These are phyloP conservation scores for Epinephelus coioides DNA, from an alignment of 2,797 vertebrate species.

Conservation along the genomic window DNA sequence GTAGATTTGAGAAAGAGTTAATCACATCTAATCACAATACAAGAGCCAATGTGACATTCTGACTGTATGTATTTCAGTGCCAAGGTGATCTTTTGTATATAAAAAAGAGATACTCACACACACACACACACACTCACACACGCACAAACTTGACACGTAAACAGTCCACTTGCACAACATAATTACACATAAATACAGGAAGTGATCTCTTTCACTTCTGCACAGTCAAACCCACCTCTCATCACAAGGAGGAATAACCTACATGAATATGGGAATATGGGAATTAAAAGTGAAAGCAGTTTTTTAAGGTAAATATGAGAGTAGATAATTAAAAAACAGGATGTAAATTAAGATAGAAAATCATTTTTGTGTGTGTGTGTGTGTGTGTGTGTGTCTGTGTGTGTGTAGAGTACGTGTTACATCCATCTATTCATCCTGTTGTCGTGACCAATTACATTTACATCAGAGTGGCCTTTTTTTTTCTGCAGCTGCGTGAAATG, in stretches of 20 bases:
- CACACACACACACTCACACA: too few relatives aligned
- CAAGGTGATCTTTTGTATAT: too few relatives aligned
- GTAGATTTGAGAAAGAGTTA: not conserved
- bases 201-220: slow-evolving; percentile 1
- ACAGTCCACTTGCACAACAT: not conserved
- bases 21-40: slow-evolving; percentile 5
- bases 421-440: slow-evolving; percentile 4
- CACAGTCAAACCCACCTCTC: not conserved
- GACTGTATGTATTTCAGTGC: not conserved
- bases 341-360: not conserved
- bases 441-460: slow-evolving; percentile 46
- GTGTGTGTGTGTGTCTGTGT: too few relatives aligned
- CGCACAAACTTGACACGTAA: too few relatives aligned
- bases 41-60: not conserved
- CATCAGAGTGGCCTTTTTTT: slow-evolving; percentile 12
- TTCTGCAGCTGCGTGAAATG: slow-evolving; percentile 21
- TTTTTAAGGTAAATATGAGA: not conserved
- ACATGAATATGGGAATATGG: too few relatives aligned
- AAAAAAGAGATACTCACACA: too few relatives aligned
- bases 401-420: not conserved
- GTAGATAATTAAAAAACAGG: not conserved
- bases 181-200: slow-evolving; percentile 14
- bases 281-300: not conserved
- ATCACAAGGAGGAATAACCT: not conserved
- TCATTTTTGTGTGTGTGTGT: not conserved